Evolutionary conservation across 2,113 vertebrate species (phyloP).

Genomic region (Axis porcinus): DNA sequence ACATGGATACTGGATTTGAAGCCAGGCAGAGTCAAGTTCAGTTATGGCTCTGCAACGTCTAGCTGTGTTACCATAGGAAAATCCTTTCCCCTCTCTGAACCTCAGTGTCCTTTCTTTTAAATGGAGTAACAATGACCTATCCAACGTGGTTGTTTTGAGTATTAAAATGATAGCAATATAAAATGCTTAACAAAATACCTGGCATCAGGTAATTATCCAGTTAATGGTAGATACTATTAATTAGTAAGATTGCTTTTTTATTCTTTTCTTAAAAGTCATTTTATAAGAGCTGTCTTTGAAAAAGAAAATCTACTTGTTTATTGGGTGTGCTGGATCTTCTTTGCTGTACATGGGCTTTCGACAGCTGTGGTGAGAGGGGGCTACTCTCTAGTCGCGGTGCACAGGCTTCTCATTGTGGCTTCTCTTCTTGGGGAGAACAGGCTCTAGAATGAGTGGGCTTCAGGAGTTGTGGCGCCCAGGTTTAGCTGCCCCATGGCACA

Average conservation of each 20-base stretch:
- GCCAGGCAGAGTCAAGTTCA: not conserved
- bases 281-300: not conserved
- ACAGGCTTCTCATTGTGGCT: not conserved
- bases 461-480: not conserved
- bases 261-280: not conserved
- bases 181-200: not conserved
- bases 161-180: not conserved
- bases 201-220: not conserved
- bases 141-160: not conserved
- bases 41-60: not conserved
- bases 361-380: not conserved
- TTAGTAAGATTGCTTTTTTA: not conserved
- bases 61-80: not conserved
- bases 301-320: not conserved
- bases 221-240: not conserved
- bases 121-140: not conserved
- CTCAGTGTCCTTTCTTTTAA: not conserved
- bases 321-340: not conserved
- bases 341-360: not conserved
- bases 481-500: not conserved
- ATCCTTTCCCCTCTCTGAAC: not conserved
- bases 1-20: not conserved
- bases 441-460: not conserved
- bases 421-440: not conserved
- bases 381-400: not conserved